Base-by-base conservation (phyloP, 2,113 vertebrate genomes). In the Labeo rohita region DNA sequence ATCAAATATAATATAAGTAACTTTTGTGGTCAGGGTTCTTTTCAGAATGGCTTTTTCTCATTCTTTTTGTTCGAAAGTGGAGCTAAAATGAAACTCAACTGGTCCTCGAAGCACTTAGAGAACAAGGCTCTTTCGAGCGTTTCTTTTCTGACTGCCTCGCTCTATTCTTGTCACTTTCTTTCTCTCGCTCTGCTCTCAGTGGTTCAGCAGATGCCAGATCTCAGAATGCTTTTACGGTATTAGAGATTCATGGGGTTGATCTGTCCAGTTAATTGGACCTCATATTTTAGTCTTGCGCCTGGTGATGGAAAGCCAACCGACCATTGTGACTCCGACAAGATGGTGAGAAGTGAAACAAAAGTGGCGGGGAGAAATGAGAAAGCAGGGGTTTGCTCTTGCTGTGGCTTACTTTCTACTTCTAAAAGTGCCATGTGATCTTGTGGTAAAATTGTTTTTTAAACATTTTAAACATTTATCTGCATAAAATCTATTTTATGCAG, bases 171-270 rank as follows among this genome's bases (percentile, higher is more conserved):
- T 80, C 85, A 83, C 74, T 15, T 73, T 18, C 61, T 63, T 82
- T 56, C 85, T 28, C 61, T 45, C 8, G 4, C 52, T 63, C n/a
- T 77, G 47, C 18, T 80, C 80, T 0, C 52, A 76, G 83, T 80
- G 61, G 52, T 85, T 70, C 79, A 52, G 75, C 88, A 86, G 88
- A 89, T 87, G 86, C 84, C 75, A 68, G 65, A 85, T 87, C 59
- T 83, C 80, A 45, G 66, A 65, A 87, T 75, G 88, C 88, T 87
- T 89, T 89, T 89, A 85, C 15, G 74, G 83, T 77, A 83, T 86
- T 50, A 76, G 86, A 84, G 80, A 84, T 87, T 87, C 84, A 85
- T 80, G 80, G 59, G 73, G 88, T 59, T 47, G 84, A 85, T 74
- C 76, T 80, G 80, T 61, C 86, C 84, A 80, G 85, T 80, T 84